Percentiles rank a stretch among this genome's conserved stretches.
Conservation (phyloP, 2,888 invertebrate species). For the Diplazon laetatorius region DNA sequence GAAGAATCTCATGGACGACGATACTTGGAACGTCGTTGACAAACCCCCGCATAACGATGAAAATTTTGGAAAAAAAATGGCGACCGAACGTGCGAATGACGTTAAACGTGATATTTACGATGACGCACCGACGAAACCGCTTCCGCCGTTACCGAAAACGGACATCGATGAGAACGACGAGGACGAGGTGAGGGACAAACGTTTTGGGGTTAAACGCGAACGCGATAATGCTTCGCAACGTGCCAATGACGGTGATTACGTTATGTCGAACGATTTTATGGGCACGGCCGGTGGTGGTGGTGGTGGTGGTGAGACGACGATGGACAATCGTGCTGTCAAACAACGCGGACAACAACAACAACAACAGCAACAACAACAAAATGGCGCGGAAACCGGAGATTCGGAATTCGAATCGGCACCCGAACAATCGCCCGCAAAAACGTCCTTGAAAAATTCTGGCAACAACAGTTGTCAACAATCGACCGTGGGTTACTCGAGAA, state of each 20-base stretch:
- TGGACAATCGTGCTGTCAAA: too few species aligned
- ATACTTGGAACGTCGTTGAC: constrained; percentile 69
- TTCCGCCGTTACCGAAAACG: constrained; percentile 76
- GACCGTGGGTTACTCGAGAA: constrained; percentile 57
- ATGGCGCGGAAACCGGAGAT: constrained; percentile 71
- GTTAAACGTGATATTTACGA: constrained; percentile 43
- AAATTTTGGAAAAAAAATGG: constrained; percentile 39
- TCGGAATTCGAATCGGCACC: constrained; percentile 81
- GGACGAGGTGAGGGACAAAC: constrained; percentile 28
- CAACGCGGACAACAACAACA: constrained; percentile 54
- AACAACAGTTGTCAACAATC: constrained; percentile 43
- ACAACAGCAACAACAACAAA: constrained; percentile 58
- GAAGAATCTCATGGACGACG: constrained; percentile 63
- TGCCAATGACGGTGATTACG: constrained; percentile 62
- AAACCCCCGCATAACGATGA: constrained; percentile 63
- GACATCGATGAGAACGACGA: constrained; percentile 66
- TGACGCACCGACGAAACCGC: constrained; percentile 76
- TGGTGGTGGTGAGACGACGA: background rate
- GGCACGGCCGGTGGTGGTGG: constrained; percentile 11
- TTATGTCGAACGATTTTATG: constrained; percentile 71
- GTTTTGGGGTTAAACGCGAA: constrained; percentile 28
- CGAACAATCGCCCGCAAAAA: constrained; percentile 75
- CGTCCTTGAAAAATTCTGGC: constrained; percentile 66
- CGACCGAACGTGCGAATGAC: constrained; percentile 11
- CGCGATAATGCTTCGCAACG: constrained; percentile 49